Conservation (phyloP, 2,797 vertebrate genomes). For the Intellagama lesueurii region DNA sequence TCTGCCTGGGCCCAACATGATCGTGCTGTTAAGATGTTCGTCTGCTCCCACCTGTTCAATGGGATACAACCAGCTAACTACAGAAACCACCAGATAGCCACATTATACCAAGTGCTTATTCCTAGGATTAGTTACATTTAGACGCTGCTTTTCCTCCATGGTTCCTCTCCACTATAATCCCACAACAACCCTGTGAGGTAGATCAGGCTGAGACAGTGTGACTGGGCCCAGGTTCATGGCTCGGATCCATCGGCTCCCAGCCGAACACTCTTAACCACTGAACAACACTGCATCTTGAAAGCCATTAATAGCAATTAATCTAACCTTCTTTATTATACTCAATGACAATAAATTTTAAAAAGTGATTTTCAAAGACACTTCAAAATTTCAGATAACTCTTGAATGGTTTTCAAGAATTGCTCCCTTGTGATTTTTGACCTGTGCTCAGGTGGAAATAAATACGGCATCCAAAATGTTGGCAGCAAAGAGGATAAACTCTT, state of each 20-base stretch:
- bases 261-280: not conserved
- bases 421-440: conserved; percentile 42
- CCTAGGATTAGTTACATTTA: not conserved
- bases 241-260: not conserved
- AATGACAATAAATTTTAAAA: not conserved
- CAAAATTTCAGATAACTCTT: conserved; percentile 37
- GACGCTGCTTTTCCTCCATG: not conserved
- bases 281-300: not conserved
- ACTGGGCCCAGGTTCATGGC: too few relatives aligned
- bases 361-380: not conserved
- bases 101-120: too few relatives aligned
- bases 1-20: too few relatives aligned
- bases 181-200: too few relatives aligned
- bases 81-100: not conserved
- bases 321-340: too few relatives aligned
- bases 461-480: conserved; percentile 50
- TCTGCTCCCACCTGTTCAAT: not conserved
- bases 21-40: too few relatives aligned
- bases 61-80: not conserved
- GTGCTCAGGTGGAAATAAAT: conserved; percentile 40
- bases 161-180: too few relatives aligned
- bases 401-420: conserved; percentile 17
- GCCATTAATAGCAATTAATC: too few relatives aligned
- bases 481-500: conserved; percentile 40
- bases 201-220: too few relatives aligned